Evolutionary conservation across 2,113 vertebrate genomes (phyloP).

Genomic region (Aspidoscelis tigris): DNA sequence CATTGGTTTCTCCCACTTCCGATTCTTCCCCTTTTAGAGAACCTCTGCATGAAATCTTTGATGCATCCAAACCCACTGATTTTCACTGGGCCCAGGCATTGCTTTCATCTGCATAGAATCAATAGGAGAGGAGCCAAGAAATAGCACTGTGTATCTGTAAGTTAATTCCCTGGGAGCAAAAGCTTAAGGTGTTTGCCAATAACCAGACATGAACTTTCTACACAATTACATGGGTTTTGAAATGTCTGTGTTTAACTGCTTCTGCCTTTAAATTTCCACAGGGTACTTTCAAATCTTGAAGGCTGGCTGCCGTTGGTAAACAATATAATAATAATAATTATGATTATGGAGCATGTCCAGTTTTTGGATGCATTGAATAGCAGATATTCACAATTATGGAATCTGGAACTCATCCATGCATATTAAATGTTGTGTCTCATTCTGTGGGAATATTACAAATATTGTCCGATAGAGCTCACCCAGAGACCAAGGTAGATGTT

Average conservation of each 20-base stretch:
- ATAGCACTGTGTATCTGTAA: neutral
- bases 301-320: slow-evolving; percentile 40
- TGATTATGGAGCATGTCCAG: slow-evolving; percentile 32
- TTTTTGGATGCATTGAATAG: slow-evolving; percentile 10
- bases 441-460: neutral
- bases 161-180: neutral
- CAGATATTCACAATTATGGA: slow-evolving; percentile 21
- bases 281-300: slow-evolving; percentile 14
- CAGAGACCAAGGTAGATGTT: too few species aligned
- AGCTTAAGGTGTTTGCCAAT: neutral
- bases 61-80: neutral
- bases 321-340: slow-evolving; percentile 33
- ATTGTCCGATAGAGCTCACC: neutral
- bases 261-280: neutral
- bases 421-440: neutral
- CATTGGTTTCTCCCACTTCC: too few species aligned
- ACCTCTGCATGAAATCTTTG: neutral
- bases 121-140: neutral
- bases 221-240: neutral
- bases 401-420: slow-evolving; percentile 10
- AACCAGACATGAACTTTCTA: accelerated
- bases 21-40: too few species aligned
- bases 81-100: neutral
- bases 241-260: slow-evolving; percentile 12
- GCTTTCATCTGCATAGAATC: neutral